Base-by-base conservation (phyloP, 1,140 invertebrate genomes). In the Heliconius hewitsoni region DNA sequence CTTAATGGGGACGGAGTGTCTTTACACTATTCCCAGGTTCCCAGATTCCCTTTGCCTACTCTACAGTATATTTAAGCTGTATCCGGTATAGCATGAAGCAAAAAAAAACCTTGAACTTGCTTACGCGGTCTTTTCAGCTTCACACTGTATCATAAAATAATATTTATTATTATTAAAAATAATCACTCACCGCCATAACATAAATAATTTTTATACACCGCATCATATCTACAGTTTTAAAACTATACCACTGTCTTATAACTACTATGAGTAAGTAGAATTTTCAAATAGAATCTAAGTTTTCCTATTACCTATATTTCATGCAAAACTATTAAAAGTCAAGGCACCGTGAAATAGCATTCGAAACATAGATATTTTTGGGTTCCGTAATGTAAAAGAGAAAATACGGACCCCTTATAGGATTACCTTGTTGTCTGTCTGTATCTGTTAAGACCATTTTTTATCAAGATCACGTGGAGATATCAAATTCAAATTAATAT, bases 321-420 rank as follows among this genome's bases (percentile, higher is more conserved):
- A 77, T 84, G 66, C 50, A 23, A n/a, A 52, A 71, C 39, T 19
- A 82, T 80, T 82, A 55, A 74, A 77, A 80, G 52, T 75, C 78
- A 77, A 76, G 30, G n/a, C 18, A 30, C 72, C 81, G 76, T 84
- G 80, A 80, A 84, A 84, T 84, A 50, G 71, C 60, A 75, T 55
- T 71, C 71, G 55, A 23, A 23, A 16, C n/a, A 23, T 57, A 3
- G n/a, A 52, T 16, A 16, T 46, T 46, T 46, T 16, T 46, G 42
- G 42, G 42, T 46, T 46, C 42, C 42, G 42, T 46, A 46, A 16
- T 46, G 3, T 16, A 16, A 46, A 16, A 46, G 3, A 46, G 4
- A 46, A 16, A 46, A 55, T 3, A 55, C 52, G 52, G 19, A 55
- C 2, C 13, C 42, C 42, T 16, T 16, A 16, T 46, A 46, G 42